Conservation (phyloP, 2,113 vertebrate species). For the Tragelaphus scriptus region DNA sequence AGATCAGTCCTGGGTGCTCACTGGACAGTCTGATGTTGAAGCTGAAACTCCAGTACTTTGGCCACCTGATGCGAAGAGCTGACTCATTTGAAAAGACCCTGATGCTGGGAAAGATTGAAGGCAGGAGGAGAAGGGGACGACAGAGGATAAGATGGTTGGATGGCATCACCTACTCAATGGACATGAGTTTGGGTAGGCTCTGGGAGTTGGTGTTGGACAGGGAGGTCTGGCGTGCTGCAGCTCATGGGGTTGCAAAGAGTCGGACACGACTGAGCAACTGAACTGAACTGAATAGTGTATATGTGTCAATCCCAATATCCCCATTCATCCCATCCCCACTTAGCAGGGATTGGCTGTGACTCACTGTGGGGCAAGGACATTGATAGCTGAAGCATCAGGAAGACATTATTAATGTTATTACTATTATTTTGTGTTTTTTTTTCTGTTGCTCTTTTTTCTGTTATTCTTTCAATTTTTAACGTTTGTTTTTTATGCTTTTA, state of each 20-base stretch:
- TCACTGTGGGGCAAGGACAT: not conserved
- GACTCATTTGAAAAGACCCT: not conserved
- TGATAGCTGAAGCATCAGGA: not conserved
- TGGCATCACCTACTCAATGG: not conserved
- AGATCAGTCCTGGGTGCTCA: not conserved
- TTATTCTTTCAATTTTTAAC: not conserved
- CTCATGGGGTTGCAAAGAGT: fast-evolving
- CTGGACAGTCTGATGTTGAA: not conserved
- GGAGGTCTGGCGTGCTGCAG: not conserved
- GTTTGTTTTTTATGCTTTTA: not conserved
- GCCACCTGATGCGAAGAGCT: not conserved
- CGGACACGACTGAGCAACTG: not conserved
- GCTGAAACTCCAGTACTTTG: not conserved
- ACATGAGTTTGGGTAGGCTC: not conserved
- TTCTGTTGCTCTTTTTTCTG: not conserved
- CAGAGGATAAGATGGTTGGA: not conserved
- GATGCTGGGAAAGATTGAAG: not conserved
- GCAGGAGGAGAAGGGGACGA: not conserved
- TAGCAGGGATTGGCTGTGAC: not conserved
- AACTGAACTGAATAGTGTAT: not conserved
- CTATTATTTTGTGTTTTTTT: not conserved
- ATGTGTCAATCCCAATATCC: not conserved
- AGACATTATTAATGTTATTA: not conserved
- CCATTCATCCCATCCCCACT: not conserved
- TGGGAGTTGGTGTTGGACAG: not conserved